These are phyloP conservation scores for Agrochola lota DNA, from an alignment of 2,888 invertebrate species.

Conservation along the genomic window DNA sequence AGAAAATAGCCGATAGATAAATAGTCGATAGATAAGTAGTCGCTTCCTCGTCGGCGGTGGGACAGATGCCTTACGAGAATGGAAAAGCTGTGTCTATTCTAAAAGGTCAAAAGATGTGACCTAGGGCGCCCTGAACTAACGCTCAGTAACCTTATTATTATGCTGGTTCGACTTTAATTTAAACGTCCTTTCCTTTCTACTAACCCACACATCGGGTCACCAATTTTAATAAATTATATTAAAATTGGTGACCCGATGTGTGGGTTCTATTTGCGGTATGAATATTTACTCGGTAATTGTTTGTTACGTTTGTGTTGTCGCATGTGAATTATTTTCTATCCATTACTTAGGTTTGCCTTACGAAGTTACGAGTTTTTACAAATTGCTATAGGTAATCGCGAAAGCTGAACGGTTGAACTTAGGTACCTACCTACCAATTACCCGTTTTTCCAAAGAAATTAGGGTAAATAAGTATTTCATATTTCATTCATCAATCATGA, in stretches of 20 bases:
- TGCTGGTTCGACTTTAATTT: conserved; percentile 34
- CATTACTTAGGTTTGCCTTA: neutral
- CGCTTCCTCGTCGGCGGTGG: neutral
- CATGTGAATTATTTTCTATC: neutral
- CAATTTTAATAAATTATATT: conserved; percentile 41
- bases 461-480: neutral
- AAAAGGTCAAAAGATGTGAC: conserved; percentile 61
- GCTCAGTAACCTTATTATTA: conserved; percentile 49
- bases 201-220: too few species aligned
- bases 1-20: neutral
- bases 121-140: conserved; percentile 52
- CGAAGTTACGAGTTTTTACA: neutral
- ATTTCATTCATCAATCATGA: neutral
- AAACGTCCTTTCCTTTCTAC: conserved; percentile 27
- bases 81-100: conserved; percentile 63
- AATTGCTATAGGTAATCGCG: neutral
- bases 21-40: too few species aligned
- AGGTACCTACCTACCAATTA: neutral
- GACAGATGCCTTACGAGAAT: conserved; percentile 56
- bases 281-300: conserved; percentile 5
- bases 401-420: neutral
- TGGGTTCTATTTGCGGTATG: conserved; percentile 28
- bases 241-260: conserved; percentile 28
- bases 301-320: neutral
- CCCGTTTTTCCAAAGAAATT: neutral